Base-by-base conservation (phyloP, 2,888 invertebrate species). In the Nysson spinosus region DNA sequence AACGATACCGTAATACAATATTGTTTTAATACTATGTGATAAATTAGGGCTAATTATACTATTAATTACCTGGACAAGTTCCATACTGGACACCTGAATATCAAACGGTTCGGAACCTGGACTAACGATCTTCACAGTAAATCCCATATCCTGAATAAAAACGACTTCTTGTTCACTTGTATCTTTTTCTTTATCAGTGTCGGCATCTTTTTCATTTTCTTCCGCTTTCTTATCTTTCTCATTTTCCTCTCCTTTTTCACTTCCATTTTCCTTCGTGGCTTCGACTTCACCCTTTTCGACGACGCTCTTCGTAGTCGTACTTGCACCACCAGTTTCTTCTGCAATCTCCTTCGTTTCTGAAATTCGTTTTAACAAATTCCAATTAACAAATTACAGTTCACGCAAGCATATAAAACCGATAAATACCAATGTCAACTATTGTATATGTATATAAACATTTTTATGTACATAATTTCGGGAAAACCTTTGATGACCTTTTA, bases 51-150 rank as follows among this genome's bases (percentile, higher is more conserved):
- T 24, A 14, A 40, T 20, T 9, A 2, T 6, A 43, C 35, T 11
- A 2, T 24, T n/a, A 16, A 7, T 58, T 79, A 85, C 86, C 78
- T 95, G 95, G 0, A 99, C 98, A 72, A 99, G 89, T 87, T 99
- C 98, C 95, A 98, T 97, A 85, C 97, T 97, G 16, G 97, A 97
- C 39, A 99, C 95, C 89, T 98, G 97, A 81, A 98, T 95, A 80
- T 98, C 97, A 83, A 98, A 94, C 0, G 96, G 91, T 79, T 98
- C 98, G 6, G 95, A 91, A 1, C 96, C 96, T 6, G 98, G 97
- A 80, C 96, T 95, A 57, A 95, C 92, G 80, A 98, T 96, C 88
- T 96, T 96, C n/a, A 98, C 95, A 50, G 94, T 95, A 84, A 97
- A 96, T 43, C 96, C 96, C 89, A 94, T 90, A 83, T 97, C 97